Percentiles rank a stretch among this genome's conserved stretches.
phyloP scores from a whole-genome alignment of 2,888 invertebrate genomes.

The Linnaemya tessellans region DNA sequence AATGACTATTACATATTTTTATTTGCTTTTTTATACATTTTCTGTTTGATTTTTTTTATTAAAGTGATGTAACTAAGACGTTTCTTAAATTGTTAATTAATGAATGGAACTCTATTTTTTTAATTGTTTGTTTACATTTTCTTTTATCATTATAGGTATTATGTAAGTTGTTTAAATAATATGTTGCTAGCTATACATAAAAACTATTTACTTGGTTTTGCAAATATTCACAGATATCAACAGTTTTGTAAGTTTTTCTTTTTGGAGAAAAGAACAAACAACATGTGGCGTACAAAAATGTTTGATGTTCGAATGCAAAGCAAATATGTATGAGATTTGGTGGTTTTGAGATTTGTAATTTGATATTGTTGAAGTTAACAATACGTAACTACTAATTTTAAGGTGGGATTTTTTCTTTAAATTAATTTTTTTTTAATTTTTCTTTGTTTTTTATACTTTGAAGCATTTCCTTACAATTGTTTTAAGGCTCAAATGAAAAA shows the following conservation, averaged over 20 bases:
- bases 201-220: slow-evolving; percentile 22
- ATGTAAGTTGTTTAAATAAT: slow-evolving; percentile 45
- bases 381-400: not conserved
- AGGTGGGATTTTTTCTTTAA: not conserved
- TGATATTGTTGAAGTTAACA: not conserved
- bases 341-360: not conserved
- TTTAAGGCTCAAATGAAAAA: slow-evolving; percentile 31
- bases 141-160: not conserved
- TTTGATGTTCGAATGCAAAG: slow-evolving; percentile 13
- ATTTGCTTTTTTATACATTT: not conserved
- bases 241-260: slow-evolving; percentile 15
- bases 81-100: not conserved
- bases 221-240: slow-evolving; percentile 25
- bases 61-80: not conserved
- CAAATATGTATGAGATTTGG: not conserved
- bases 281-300: not conserved
- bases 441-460: not conserved
- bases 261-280: not conserved
- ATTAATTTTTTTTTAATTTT: not conserved
- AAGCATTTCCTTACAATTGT: slow-evolving; percentile 17
- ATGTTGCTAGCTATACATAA: slow-evolving; percentile 82
- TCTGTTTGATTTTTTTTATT: not conserved
- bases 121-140: no score
- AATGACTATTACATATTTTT: not conserved
- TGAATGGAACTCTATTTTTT: not conserved